These are phyloP conservation scores for Bettongia penicillata DNA, from an alignment of 2,113 vertebrate species.

Conservation along the genomic window DNA sequence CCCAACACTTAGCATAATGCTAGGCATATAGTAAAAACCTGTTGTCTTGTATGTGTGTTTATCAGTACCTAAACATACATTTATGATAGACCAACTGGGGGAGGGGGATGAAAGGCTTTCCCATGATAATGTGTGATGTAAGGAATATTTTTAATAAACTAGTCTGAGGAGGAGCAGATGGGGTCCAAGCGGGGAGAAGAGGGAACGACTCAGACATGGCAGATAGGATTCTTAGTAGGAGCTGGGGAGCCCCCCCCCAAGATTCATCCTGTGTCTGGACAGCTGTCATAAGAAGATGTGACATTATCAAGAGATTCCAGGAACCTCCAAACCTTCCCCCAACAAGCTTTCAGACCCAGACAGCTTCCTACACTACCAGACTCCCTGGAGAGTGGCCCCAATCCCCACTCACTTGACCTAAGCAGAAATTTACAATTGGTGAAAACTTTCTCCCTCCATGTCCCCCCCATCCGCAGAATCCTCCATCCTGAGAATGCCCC, in stretches of 20 bases:
- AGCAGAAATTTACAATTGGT: background rate
- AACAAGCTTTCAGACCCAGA: background rate
- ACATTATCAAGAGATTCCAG: background rate
- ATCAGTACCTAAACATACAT: background rate
- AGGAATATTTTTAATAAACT: background rate
- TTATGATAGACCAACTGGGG: background rate
- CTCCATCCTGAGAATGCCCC: background rate
- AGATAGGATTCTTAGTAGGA: background rate
- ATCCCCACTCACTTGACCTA: background rate
- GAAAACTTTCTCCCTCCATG: background rate
- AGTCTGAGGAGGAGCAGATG: background rate
- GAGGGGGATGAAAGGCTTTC: background rate
- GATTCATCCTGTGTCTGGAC: background rate
- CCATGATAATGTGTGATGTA: background rate
- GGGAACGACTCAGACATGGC: background rate
- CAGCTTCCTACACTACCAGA: background rate
- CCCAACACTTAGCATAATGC: background rate
- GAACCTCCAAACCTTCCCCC: background rate
- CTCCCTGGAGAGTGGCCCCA: background rate
- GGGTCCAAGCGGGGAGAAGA: background rate
- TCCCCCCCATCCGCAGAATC: background rate
- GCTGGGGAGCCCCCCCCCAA: background rate
- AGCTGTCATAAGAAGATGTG: background rate
- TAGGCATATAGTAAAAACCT: background rate
- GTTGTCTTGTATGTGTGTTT: background rate